phyloP scores from a whole-genome alignment of 2,797 vertebrate genomes.

The Molothrus aeneus region DNA sequence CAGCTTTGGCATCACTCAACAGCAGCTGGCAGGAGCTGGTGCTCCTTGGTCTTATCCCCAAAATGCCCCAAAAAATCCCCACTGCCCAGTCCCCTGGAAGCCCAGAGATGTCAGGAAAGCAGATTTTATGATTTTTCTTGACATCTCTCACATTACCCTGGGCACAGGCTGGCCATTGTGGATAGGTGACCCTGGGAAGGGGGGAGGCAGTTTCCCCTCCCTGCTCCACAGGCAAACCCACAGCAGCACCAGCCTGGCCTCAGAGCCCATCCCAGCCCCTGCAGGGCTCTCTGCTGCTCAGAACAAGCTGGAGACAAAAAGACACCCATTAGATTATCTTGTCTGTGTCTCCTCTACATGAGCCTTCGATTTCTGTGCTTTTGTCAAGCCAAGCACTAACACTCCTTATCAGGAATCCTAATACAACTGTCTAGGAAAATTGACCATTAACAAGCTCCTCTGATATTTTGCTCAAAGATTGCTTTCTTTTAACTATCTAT shows the following conservation, averaged over 20 bases:
- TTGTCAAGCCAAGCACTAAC: not conserved
- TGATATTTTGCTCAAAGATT: not conserved
- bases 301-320: not conserved
- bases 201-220: not conserved
- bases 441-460: not conserved
- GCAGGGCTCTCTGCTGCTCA: not conserved
- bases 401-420: not conserved
- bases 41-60: not conserved
- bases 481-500: not conserved
- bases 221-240: not conserved
- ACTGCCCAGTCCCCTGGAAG: not conserved
- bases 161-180: not conserved
- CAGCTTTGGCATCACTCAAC: not conserved
- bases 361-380: not conserved
- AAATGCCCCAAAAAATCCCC: not conserved
- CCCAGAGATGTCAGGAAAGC: not conserved
- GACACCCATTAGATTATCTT: not conserved
- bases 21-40: rapidly evolving
- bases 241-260: not conserved
- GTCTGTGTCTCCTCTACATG: not conserved
- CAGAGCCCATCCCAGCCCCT: not conserved
- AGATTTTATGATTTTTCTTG: not conserved
- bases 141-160: not conserved
- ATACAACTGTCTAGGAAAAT: not conserved
- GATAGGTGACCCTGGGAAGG: not conserved